These are phyloP conservation scores for Meriones psammophilus DNA, from an alignment of 2,797 vertebrate species.

Conservation along the genomic window DNA sequence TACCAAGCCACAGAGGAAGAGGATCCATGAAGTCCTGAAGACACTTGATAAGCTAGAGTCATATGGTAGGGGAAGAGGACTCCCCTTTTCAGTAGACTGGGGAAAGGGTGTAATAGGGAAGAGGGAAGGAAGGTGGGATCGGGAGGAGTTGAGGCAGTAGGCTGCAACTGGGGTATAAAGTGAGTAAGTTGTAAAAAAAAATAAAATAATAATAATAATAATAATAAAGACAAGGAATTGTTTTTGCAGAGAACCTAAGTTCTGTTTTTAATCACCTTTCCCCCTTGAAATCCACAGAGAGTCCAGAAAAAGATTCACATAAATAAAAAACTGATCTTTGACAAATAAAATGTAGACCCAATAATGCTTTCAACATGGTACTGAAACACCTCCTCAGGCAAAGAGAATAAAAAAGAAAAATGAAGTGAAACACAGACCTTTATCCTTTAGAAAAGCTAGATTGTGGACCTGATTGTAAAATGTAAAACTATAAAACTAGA, in stretches of 20 bases:
- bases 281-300: not conserved
- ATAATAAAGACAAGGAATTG: not conserved
- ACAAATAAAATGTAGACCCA: not conserved
- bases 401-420: not conserved
- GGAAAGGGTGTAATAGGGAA: no score
- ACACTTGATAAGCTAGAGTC: no score
- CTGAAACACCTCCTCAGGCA: not conserved
- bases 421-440: not conserved
- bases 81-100: no score
- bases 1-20: no score
- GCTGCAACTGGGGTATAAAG: no score
- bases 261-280: not conserved
- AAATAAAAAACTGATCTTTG: not conserved
- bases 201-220: not conserved
- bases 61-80: no score
- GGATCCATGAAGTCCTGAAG: no score
- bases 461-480: not conserved
- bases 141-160: no score
- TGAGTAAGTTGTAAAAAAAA: no score
- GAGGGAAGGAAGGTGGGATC: no score
- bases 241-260: not conserved
- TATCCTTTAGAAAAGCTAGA: not conserved
- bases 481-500: slow-evolving; percentile 6
- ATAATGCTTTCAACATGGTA: not conserved
- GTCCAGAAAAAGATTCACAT: not conserved